A percentile compares a stretch with the other conserved stretches of the same genome.
Evolutionary conservation across 2,888 invertebrate species (phyloP).

Genomic region (Xestia sexstrigata): DNA sequence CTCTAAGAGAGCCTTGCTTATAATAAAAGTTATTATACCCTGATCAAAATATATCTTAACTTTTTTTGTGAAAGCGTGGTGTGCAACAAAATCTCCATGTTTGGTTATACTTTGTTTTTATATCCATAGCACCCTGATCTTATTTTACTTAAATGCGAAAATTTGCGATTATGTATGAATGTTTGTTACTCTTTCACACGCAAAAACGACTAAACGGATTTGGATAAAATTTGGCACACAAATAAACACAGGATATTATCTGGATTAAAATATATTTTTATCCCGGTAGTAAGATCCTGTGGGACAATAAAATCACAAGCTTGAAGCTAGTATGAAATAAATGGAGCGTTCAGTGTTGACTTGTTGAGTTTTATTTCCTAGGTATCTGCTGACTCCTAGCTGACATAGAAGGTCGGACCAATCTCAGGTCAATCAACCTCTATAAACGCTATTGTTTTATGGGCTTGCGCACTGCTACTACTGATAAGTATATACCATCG

Average conservation of each 20-base stretch:
- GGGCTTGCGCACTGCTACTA: background rate
- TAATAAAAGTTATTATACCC: conserved; percentile 48
- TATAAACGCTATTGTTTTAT: background rate
- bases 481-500: background rate
- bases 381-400: background rate
- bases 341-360: too few relatives aligned
- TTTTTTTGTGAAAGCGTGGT: background rate
- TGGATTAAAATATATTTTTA: too few relatives aligned
- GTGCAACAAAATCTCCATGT: background rate
- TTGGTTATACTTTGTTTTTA: background rate
- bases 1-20: conserved; percentile 43
- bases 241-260: too few relatives aligned
- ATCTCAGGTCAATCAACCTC: background rate
- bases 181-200: too few relatives aligned
- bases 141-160: background rate
- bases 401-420: background rate
- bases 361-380: background rate
- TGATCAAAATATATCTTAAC: background rate
- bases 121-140: background rate
- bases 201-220: too few relatives aligned
- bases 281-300: background rate
- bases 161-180: too few relatives aligned
- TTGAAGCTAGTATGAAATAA: background rate
- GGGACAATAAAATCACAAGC: background rate
- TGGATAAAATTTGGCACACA: background rate